These are phyloP conservation scores for Bufo bufo DNA, from an alignment of 2,113 vertebrate species.

Conservation along the genomic window DNA sequence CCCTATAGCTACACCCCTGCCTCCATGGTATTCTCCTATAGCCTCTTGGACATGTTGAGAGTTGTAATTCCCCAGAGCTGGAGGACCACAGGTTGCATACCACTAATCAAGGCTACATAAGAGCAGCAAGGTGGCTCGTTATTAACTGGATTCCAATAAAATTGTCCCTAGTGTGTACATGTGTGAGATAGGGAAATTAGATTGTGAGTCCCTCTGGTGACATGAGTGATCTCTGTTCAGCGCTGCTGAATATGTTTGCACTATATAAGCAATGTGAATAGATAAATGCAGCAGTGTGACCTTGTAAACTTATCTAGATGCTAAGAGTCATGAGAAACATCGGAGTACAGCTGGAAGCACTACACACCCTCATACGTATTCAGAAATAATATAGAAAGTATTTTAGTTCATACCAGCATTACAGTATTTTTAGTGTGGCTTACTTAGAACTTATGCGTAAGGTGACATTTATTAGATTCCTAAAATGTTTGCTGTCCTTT, in stretches of 20 bases:
- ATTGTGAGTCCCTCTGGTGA: too few relatives aligned
- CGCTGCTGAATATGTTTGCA: neutral
- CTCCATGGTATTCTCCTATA: too few relatives aligned
- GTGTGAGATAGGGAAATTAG: too few relatives aligned
- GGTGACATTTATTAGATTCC: neutral
- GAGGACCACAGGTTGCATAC: too few relatives aligned
- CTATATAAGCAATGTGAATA: neutral
- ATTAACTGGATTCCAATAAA: too few relatives aligned
- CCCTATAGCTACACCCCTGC: too few relatives aligned
- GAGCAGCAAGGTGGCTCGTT: too few relatives aligned
- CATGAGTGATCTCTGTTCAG: too few relatives aligned
- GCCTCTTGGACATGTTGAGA: too few relatives aligned
- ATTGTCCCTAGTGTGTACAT: too few relatives aligned
- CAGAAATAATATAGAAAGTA: neutral
- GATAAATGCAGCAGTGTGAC: neutral
- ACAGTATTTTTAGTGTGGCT: neutral
- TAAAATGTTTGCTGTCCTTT: neutral
- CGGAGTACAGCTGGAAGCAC: neutral
- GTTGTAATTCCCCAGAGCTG: too few relatives aligned
- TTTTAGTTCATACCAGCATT: neutral
- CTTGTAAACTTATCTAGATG: neutral
- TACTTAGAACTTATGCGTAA: neutral
- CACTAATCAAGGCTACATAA: too few relatives aligned
- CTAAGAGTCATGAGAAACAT: neutral
- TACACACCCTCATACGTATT: neutral